These are phyloP conservation scores for Mixornis gularis DNA, from an alignment of 2,113 vertebrate genomes.

Conservation along the genomic window DNA sequence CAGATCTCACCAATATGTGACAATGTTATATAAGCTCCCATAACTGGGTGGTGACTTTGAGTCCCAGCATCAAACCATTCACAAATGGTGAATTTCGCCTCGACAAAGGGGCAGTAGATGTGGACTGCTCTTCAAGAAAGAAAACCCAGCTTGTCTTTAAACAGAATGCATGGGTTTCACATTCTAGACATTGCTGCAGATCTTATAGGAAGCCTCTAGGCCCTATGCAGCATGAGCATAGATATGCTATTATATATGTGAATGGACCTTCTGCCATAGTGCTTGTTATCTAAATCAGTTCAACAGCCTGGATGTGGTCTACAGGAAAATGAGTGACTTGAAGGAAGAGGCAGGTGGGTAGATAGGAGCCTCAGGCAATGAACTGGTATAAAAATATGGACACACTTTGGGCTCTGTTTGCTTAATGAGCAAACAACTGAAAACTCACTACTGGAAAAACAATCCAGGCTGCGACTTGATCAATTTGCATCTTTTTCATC, in stretches of 20 bases:
- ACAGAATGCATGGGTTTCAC: not conserved
- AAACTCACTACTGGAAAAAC: not conserved
- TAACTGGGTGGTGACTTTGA: not conserved
- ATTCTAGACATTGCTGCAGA: not conserved
- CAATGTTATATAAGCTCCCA: not conserved
- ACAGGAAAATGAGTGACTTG: not conserved
- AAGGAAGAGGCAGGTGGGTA: not conserved
- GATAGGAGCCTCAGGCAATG: not conserved
- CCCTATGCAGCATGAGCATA: fast-evolving
- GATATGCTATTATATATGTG: not conserved
- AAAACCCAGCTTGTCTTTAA: not conserved
- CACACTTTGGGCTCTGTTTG: not conserved
- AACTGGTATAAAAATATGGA: not conserved
- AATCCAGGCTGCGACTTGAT: not conserved
- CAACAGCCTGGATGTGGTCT: not conserved
- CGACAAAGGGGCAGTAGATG: not conserved
- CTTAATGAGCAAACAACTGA: not conserved
- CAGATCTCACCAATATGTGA: not conserved
- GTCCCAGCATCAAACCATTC: not conserved
- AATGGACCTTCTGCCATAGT: not conserved
- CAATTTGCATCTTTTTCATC: not conserved
- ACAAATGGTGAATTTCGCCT: not conserved
- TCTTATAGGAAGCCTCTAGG: not conserved
- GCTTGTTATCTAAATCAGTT: not conserved
- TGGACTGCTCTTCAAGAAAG: not conserved